A percentile compares a stretch with the other conserved stretches of the same genome.
These are phyloP conservation scores for Larimichthys crocea DNA, from an alignment of 2,113 vertebrate species.

Conservation along the genomic window DNA sequence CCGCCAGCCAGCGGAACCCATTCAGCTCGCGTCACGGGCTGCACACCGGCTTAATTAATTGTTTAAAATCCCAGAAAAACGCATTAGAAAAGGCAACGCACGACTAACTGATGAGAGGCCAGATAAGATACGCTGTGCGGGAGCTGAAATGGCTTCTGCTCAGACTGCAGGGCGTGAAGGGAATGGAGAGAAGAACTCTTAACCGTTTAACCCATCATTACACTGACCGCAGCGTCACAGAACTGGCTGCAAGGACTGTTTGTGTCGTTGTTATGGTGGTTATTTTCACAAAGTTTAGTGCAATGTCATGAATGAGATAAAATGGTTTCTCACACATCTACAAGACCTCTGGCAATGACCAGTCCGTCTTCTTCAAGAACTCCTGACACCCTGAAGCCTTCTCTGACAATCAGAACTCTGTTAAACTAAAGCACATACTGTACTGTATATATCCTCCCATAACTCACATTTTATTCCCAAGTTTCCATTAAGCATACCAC, in stretches of 20 bases:
- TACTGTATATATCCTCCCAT: neutral
- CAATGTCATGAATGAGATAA: neutral
- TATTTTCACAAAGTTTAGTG: neutral
- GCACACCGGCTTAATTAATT: slow-evolving; percentile 18
- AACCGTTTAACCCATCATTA: neutral
- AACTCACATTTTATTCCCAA: no score
- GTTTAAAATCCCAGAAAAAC: slow-evolving; percentile 9
- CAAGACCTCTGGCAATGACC: neutral
- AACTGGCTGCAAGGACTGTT: neutral
- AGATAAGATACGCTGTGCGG: slow-evolving; percentile 7
- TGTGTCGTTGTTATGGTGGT: neutral
- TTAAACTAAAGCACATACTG: neutral
- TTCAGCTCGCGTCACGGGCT: slow-evolving; percentile 16
- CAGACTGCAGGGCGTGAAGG: slow-evolving; percentile 17
- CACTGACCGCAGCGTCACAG: neutral
- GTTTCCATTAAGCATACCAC: no score
- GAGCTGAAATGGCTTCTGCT: slow-evolving; percentile 20
- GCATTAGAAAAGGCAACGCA: slow-evolving; percentile 2
- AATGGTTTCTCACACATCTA: neutral
- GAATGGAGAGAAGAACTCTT: slow-evolving; percentile 5
- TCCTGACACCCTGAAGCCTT: no score
- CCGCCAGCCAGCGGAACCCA: neutral
- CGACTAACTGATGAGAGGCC: slow-evolving; percentile 9
- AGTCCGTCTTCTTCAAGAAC: neutral
- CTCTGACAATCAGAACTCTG: neutral